phyloP scores from a whole-genome alignment of 2,888 invertebrate genomes.

The Leistus spinibarbis region DNA sequence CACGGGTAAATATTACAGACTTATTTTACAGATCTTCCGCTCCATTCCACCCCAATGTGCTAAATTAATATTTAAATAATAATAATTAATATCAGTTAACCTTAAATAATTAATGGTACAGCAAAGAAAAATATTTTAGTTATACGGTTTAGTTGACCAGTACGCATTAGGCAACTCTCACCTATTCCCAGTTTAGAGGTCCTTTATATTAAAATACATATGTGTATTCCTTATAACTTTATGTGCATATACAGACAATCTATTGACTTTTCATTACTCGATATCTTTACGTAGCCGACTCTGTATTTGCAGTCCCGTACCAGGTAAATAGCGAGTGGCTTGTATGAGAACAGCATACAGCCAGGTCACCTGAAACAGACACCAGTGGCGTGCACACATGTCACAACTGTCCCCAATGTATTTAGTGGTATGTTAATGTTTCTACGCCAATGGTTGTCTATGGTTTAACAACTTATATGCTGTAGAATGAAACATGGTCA shows the following conservation, averaged over 20 bases:
- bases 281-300: conserved; percentile 3
- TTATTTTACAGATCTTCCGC: neutral
- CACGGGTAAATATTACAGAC: neutral
- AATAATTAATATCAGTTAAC: no score
- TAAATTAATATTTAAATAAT: no score
- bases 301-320: conserved; percentile 15
- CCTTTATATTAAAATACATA: neutral
- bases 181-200: no score
- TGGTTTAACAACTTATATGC: no score
- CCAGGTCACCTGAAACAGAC: neutral
- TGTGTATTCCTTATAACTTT: neutral
- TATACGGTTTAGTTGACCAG: no score
- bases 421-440: no score
- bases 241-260: neutral
- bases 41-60: neutral
- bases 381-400: neutral
- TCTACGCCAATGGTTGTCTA: no score
- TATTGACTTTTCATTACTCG: conserved; percentile 15
- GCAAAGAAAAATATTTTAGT: no score
- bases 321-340: conserved; percentile 4
- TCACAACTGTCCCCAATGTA: neutral
- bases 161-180: no score
- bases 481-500: no score
- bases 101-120: no score
- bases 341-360: conserved; percentile 1